Conservation (phyloP, 37 sponge, comb jelly and placozoan species). For the Chondrilla cf. caribensis region DNA sequence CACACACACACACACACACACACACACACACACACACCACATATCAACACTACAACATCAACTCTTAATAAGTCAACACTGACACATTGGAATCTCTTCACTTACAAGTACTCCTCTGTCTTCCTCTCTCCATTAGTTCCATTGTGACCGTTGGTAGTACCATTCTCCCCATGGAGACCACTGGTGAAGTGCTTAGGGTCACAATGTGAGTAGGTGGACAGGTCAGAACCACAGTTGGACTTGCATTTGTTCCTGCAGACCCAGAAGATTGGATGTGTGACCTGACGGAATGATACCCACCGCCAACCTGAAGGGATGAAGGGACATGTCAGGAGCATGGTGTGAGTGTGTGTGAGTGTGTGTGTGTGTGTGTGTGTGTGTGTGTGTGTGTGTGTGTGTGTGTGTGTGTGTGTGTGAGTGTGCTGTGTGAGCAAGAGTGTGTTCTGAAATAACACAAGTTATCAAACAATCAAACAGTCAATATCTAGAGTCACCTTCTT, state of each 20-base stretch:
- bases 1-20: neutral
- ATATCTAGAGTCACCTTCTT: too few species aligned
- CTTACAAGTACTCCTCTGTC: neutral
- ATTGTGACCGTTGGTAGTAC: neutral
- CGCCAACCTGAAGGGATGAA: constrained; percentile 64
- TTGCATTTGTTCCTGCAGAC: constrained; percentile 77
- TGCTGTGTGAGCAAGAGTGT: too few species aligned
- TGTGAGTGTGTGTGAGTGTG: neutral
- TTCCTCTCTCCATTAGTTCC: constrained; percentile 7
- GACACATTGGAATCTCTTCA: too few species aligned
- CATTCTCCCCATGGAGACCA: neutral
- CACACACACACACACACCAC: too few species aligned
- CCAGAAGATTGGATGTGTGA: constrained; percentile 85
- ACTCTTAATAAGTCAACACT: too few species aligned
- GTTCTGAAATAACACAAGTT: too few species aligned
- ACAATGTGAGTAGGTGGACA: constrained; percentile 77
- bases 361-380: too few species aligned
- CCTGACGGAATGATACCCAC: constrained; percentile 65
- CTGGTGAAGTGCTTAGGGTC: neutral
- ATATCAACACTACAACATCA: too few species aligned
- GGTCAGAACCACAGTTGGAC: constrained; percentile 66
- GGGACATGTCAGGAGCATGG: neutral
- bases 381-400: too few species aligned
- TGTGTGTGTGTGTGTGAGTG: too few species aligned
- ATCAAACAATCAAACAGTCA: too few species aligned